Conservation (phyloP, 2,888 invertebrate genomes). For the Philhelius pedissequus region DNA sequence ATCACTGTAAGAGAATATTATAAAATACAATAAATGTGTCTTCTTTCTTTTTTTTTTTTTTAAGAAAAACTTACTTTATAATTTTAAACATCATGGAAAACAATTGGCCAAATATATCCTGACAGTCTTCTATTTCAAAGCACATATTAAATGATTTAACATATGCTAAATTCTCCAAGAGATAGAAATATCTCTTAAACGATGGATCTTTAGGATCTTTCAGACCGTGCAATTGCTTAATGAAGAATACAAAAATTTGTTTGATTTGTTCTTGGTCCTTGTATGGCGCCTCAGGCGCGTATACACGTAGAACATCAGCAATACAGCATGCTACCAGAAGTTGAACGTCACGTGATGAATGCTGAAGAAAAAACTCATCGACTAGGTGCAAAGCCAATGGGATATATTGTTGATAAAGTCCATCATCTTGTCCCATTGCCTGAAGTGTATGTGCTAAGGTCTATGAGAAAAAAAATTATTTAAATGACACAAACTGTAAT, state of each 20-base stretch:
- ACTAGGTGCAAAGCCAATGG: constrained; percentile 95
- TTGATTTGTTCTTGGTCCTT: constrained; percentile 96
- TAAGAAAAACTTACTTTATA: constrained; percentile 88
- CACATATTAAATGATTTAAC: constrained; percentile 99
- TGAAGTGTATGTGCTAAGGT: constrained; percentile 95
- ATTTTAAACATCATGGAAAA: constrained; percentile 97
- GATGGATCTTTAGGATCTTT: constrained; percentile 98
- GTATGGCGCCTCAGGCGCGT: constrained; percentile 98
- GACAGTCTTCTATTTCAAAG: constrained; percentile 97
- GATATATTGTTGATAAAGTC: constrained; percentile 93
- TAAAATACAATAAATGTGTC: not conserved
- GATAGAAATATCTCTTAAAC: constrained; percentile 98
- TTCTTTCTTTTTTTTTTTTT: not conserved
- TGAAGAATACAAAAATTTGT: constrained; percentile 95
- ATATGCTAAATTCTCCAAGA: constrained; percentile 97
- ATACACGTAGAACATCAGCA: constrained; percentile 96
- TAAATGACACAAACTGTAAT: too few relatives aligned
- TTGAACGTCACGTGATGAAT: constrained; percentile 94
- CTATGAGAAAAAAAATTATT: constrained; percentile 77
- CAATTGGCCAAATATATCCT: constrained; percentile 96
- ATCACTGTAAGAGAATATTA: constrained; percentile 82
- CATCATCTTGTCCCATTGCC: constrained; percentile 98
- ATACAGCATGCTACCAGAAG: constrained; percentile 97
- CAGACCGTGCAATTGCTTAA: constrained; percentile 94
- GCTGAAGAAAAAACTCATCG: constrained; percentile 94